phyloP scores from a whole-genome alignment of 2,888 invertebrate species.

The Monopis laevigella region DNA sequence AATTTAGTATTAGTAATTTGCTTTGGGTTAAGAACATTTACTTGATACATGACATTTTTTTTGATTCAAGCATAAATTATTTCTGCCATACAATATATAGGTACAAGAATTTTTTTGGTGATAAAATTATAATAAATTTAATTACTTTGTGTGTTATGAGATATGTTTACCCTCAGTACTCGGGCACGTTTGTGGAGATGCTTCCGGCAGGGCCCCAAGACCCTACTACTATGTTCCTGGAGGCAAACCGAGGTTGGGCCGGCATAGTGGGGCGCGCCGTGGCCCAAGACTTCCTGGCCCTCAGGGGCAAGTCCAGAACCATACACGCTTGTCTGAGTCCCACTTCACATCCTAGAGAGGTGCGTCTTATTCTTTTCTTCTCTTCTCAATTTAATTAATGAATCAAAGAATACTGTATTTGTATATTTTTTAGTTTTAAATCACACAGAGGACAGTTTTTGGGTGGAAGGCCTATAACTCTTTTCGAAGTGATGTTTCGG shows the following conservation, averaged over 20 bases:
- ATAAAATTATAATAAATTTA: too few species aligned
- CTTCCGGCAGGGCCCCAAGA: slow-evolving; percentile 69
- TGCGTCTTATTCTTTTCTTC: slow-evolving; percentile 25
- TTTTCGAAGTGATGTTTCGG: not conserved
- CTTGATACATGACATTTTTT: too few species aligned
- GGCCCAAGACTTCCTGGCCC: slow-evolving; percentile 76
- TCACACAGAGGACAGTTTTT: too few species aligned
- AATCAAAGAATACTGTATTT: not conserved
- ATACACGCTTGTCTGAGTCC: slow-evolving; percentile 85
- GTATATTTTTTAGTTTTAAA: slow-evolving; percentile 13
- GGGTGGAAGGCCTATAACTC: too few species aligned
- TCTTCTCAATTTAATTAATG: not conserved
- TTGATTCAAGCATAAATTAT: too few species aligned
- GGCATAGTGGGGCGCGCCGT: slow-evolving; percentile 82
- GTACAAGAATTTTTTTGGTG: too few species aligned
- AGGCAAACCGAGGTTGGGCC: slow-evolving; percentile 75
- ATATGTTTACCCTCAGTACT: slow-evolving; percentile 53
- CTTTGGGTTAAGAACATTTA: not conserved
- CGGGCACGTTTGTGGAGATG: slow-evolving; percentile 78
- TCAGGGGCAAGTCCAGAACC: slow-evolving; percentile 60
- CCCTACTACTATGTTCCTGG: slow-evolving; percentile 76
- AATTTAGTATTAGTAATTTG: too few species aligned
- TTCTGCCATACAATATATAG: too few species aligned
- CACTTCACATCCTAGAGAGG: slow-evolving; percentile 79
- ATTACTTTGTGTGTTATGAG: too few species aligned